A percentile compares a stretch with the other conserved stretches of the same genome.
These are phyloP conservation scores for Leguminivora glycinivorella DNA, from an alignment of 1,140 invertebrate genomes.

Conservation along the genomic window DNA sequence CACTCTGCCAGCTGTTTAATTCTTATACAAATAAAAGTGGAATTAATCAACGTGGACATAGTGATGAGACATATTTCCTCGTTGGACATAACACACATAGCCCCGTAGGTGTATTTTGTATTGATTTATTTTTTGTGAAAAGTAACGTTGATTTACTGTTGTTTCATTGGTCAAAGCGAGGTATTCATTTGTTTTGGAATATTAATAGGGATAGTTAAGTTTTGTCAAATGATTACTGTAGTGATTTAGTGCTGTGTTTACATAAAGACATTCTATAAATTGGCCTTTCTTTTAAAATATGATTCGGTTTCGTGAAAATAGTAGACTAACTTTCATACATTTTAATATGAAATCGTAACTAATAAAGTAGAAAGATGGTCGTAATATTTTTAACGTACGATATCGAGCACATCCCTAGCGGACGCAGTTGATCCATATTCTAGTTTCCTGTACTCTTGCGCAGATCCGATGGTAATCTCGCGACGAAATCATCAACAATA, in stretches of 20 bases:
- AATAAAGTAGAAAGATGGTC: too few relatives aligned
- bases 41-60: constrained; percentile 68
- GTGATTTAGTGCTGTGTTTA: background rate
- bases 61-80: constrained; percentile 43
- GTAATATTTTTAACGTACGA: background rate
- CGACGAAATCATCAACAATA: constrained; percentile 58
- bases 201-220: constrained; percentile 20
- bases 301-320: too few relatives aligned
- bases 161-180: constrained; percentile 20
- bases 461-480: constrained; percentile 55
- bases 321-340: too few relatives aligned
- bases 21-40: constrained; percentile 73
- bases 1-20: constrained; percentile 59
- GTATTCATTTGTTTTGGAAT: constrained; percentile 9
- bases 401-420: constrained; percentile 38
- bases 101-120: constrained; percentile 6
- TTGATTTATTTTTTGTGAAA: constrained; percentile 20
- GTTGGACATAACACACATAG: constrained; percentile 13
- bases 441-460: constrained; percentile 35
- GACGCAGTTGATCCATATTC: constrained; percentile 32
- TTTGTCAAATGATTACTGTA: background rate
- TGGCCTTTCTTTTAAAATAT: too few relatives aligned
- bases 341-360: too few relatives aligned
- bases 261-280: background rate
- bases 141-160: constrained; percentile 16